phyloP scores from a whole-genome alignment of 2,113 vertebrate genomes.

The Rhegmatorhina hoffmannsi region DNA sequence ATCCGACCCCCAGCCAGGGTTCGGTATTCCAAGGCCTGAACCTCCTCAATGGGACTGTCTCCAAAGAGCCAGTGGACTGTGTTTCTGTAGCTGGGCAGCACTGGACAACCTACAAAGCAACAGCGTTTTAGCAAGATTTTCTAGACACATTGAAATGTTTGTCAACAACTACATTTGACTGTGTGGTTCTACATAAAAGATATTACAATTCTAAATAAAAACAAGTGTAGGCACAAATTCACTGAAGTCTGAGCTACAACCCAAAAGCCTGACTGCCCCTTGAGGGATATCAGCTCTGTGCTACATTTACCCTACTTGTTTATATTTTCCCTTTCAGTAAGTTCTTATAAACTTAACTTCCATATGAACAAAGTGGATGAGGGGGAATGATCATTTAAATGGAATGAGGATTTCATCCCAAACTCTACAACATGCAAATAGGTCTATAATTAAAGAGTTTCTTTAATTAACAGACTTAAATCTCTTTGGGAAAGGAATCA shows the following conservation, averaged over 20 bases:
- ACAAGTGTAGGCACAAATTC: not conserved
- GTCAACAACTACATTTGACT: accelerated
- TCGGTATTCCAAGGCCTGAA: constrained; percentile 63
- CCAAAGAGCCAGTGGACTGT: constrained; percentile 77
- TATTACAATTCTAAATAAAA: not conserved
- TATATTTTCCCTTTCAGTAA: not conserved
- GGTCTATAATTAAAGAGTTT: not conserved
- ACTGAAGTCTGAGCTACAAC: not conserved
- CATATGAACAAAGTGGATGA: not conserved
- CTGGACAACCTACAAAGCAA: constrained; percentile 72
- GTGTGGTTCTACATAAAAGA: not conserved
- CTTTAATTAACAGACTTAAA: not conserved
- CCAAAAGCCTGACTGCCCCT: not conserved
- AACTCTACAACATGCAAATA: not conserved
- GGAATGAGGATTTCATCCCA: not conserved
- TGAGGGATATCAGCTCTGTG: not conserved
- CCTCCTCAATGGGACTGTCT: constrained; percentile 70
- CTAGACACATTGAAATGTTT: not conserved
- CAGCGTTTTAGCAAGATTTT: not conserved
- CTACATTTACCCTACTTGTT: not conserved
- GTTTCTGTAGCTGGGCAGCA: constrained; percentile 68
- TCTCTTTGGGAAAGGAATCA: not conserved
- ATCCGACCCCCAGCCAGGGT: constrained; percentile 76
- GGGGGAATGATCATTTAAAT: not conserved
- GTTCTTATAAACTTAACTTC: not conserved